Base-by-base conservation (phyloP, 2,888 invertebrate genomes). In the Ommatoiulus sabulosus region DNA sequence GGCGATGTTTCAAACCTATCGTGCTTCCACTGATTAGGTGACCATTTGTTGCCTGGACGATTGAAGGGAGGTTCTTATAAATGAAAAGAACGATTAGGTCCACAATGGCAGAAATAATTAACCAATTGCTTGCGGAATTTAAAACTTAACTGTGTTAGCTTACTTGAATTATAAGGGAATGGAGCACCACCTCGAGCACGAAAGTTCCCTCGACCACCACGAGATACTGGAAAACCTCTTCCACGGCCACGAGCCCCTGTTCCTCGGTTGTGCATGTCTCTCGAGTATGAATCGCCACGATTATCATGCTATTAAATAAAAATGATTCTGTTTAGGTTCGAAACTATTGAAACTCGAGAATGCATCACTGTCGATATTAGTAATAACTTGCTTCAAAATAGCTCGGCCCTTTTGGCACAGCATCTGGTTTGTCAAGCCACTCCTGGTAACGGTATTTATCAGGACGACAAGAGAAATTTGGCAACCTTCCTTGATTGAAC, bases 361-460 rank as follows among this genome's bases (percentile, higher is more conserved):
- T 8, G 24, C 10, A 57, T 15, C 72, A 72, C 3, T 80, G 12
- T 7, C 15, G 17, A 80, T 35, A 80, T 35, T 80, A 80, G 10
- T 12, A 80, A 63, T 35, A 43, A 80, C 87, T 90, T 89, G 92
- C 92, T 90, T 91, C 91, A 90, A 90, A 92, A 88, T 92, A 92
- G 87, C 91, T 91, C 10, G 91, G 89, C 20, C 91, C 91, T 89
- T 91, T 91, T 1, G 92, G 91, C 8, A 91, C 91, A 87, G 90
- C 90, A 80, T 91, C 91, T 17, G 91, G 91, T 52, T 91, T 91
- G 44, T 91, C 91, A 87, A 90, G 89, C 92, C 92, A 92, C 43
- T 90, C 90, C 44, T 91, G 91, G 86, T 91, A 91, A 84, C 90
- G 88, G 89, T 91, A 92, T 87, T 91, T 91, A 87, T 92, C 92